Evolutionary conservation across 2,888 invertebrate genomes (phyloP), one percentile per base, ranked within the genome.

Genomic region (Anoplius nigerrimus): DNA sequence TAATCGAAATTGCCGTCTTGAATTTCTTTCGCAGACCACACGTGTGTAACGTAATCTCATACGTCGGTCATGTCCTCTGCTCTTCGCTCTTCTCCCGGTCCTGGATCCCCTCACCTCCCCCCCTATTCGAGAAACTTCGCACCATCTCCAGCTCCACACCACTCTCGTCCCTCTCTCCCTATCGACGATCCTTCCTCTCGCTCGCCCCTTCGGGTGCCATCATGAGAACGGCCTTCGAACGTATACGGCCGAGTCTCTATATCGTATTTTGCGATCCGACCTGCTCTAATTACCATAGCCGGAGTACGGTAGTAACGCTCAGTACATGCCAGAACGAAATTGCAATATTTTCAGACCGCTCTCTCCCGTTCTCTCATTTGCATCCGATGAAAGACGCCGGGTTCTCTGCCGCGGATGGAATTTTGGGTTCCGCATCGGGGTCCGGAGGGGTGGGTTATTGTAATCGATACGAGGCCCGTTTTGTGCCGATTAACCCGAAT

Each of bases 1-100:
- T 80, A 82, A 79, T 82, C 82, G 80, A 81, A 82, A 82, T 82
- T 82, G 80, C 80, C 82, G 79, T 80, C 82, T 82, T 82, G 81
- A 82, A 78, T 82, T 82, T 82, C 83, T 79, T 81, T 72, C 78
- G 74, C 80, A 74, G 82, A 80, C 80, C 82, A 79, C 74, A 74
- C 78, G 72, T 73, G 68, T 75, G 79, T 80, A 81, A 81, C 74
- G 80, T 82, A 82, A 82, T 80, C 75, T 76, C 82, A 79, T 82
- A 81, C 82, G 72, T 71, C 69, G 80, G 66, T 71, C 75, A 72
- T 73, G 72, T 80, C 69, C 45, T 61, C 71, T 48, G 1, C 16
- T n/a, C 48, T 1, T 55, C 55, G 2, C 42, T 34, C 24, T 11
- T 22, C 42, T 16, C 53, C 16, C 55, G 3, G 15, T 34, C 45